phyloP scores from a whole-genome alignment of 23 tunicate genomes.

The Clavelina lepadiformis region DNA sequence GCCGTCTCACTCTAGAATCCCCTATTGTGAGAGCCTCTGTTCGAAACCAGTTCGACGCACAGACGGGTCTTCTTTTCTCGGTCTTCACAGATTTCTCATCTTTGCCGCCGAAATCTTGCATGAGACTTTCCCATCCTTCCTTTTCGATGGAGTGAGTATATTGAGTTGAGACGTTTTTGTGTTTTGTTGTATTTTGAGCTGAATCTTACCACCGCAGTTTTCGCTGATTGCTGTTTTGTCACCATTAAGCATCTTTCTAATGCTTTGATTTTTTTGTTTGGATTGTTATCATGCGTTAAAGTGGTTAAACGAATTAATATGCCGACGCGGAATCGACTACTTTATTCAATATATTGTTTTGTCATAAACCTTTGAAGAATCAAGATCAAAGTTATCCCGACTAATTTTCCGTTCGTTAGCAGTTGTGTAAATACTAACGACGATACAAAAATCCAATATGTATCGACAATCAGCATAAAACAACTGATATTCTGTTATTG shows the following conservation, averaged over 20 bases:
- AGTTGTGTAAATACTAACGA: neutral
- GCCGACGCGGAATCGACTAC: too few relatives aligned
- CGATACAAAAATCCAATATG: neutral
- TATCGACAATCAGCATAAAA: neutral
- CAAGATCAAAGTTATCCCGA: too few relatives aligned
- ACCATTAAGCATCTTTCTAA: too few relatives aligned
- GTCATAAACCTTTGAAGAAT: too few relatives aligned
- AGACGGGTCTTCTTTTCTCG: conserved; percentile 65
- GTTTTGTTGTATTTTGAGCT: too few relatives aligned
- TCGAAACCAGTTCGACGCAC: conserved; percentile 67
- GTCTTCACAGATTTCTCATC: conserved; percentile 92
- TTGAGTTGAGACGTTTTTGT: too few relatives aligned
- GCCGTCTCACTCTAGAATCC: conserved; percentile 82
- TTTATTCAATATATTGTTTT: too few relatives aligned
- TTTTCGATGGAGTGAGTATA: conserved; percentile 66
- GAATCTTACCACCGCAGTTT: too few relatives aligned
- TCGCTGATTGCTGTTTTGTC: too few relatives aligned
- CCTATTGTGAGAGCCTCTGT: conserved; percentile 92
- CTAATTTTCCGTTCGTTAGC: neutral
- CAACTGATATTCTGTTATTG: neutral
- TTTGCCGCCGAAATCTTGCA: conserved; percentile 90
- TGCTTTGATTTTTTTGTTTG: too few relatives aligned
- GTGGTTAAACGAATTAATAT: too few relatives aligned
- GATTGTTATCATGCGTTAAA: too few relatives aligned
- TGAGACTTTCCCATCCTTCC: conserved; percentile 77